These are phyloP conservation scores for Ridgeia piscesae DNA, from an alignment of 1,140 invertebrate species.

Conservation along the genomic window DNA sequence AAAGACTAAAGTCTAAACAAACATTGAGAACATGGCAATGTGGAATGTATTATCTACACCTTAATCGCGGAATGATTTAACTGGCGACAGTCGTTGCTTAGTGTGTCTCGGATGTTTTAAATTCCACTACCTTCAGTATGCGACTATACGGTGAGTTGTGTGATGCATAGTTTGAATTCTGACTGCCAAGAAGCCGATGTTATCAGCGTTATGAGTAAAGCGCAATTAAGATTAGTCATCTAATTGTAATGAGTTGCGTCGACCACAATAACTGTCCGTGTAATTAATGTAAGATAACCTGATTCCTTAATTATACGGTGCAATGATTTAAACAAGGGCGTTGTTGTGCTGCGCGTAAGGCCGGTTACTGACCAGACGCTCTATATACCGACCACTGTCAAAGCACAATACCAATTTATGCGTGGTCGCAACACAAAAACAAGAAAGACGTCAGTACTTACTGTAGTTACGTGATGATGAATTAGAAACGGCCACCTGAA, in stretches of 20 bases:
- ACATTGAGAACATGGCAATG: too few relatives aligned
- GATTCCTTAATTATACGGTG: background rate
- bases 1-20: too few relatives aligned
- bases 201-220: background rate
- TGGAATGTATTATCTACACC: too few relatives aligned
- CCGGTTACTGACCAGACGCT: background rate
- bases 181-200: background rate
- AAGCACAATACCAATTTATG: background rate
- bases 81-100: too few relatives aligned
- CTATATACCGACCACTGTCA: background rate
- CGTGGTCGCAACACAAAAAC: background rate
- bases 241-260: background rate
- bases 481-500: background rate
- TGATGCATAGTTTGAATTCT: background rate
- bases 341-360: background rate
- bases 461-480: background rate
- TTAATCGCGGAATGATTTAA: too few relatives aligned
- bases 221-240: background rate
- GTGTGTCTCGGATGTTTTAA: background rate
- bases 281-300: background rate
- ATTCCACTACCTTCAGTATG: background rate
- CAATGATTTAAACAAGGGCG: background rate
- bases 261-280: background rate
- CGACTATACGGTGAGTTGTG: background rate
- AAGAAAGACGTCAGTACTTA: background rate